Conservation (phyloP, 1,140 invertebrate species). For the Antheraea pernyi region DNA sequence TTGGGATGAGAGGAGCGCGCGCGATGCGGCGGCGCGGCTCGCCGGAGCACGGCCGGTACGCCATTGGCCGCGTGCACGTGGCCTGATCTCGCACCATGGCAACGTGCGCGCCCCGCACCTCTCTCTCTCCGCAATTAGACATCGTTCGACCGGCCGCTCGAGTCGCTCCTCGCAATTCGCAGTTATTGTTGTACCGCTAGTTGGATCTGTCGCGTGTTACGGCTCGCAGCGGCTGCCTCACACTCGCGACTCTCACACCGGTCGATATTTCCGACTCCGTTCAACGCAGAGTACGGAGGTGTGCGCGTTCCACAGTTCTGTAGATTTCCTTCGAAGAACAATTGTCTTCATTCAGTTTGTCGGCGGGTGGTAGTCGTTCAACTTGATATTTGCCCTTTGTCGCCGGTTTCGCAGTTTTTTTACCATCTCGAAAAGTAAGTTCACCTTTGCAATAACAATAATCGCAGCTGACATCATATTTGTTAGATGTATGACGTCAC, state of each 20-base stretch:
- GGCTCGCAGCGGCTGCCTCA: constrained; percentile 6
- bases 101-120: constrained; percentile 48
- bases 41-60: constrained; percentile 27
- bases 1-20: constrained; percentile 79
- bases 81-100: constrained; percentile 76
- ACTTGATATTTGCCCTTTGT: neutral
- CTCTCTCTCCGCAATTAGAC: constrained; percentile 36
- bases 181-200: constrained; percentile 43
- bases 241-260: constrained; percentile 30
- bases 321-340: neutral
- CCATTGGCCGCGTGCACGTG: constrained; percentile 71
- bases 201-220: constrained; percentile 19
- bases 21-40: constrained; percentile 72
- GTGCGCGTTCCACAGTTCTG: neutral
- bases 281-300: neutral
- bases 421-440: neutral
- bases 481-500: neutral
- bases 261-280: constrained; percentile 40
- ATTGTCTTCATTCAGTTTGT: neutral
- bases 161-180: constrained; percentile 25
- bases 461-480: neutral
- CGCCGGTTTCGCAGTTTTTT: neutral
- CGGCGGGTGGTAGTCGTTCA: neutral
- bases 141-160: constrained; percentile 26
- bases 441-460: neutral